Conservation (phyloP, 1,140 invertebrate species). For the Cephus cinctus region DNA sequence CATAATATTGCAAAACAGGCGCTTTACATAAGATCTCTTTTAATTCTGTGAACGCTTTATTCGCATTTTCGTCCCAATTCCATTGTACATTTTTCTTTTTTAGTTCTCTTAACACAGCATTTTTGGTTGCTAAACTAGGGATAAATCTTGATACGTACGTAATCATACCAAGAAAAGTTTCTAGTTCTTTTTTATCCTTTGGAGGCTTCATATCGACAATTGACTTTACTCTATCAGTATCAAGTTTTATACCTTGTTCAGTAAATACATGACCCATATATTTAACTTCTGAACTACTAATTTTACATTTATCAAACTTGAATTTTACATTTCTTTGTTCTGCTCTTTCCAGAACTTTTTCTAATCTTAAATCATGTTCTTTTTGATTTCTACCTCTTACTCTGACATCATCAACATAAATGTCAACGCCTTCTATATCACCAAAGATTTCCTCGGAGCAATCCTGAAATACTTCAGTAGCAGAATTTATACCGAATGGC, state of each 20-base stretch:
- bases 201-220: slow-evolving; percentile 37
- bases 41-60: slow-evolving; percentile 14
- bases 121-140: slow-evolving; percentile 14
- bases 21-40: slow-evolving; percentile 21
- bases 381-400: slow-evolving; percentile 27
- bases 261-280: slow-evolving; percentile 35
- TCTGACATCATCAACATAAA: slow-evolving; percentile 37
- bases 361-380: slow-evolving; percentile 37
- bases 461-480: slow-evolving; percentile 34
- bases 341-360: slow-evolving; percentile 34
- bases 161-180: slow-evolving; percentile 32
- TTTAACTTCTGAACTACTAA: slow-evolving; percentile 27
- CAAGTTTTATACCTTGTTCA: slow-evolving; percentile 25
- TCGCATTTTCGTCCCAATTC: slow-evolving; percentile 19
- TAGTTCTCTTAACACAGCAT: slow-evolving; percentile 17
- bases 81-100: slow-evolving; percentile 26
- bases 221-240: slow-evolving; percentile 38
- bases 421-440: slow-evolving; percentile 22
- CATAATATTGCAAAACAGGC: slow-evolving; percentile 33
- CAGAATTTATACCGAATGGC: slow-evolving; percentile 37
- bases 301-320: slow-evolving; percentile 35
- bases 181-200: slow-evolving; percentile 17
- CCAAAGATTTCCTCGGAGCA: slow-evolving; percentile 24
- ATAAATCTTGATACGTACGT: slow-evolving; percentile 33
- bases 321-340: slow-evolving; percentile 29